A percentile compares a stretch with the other conserved stretches of the same genome.
These are phyloP conservation scores for Candoia aspera DNA, from an alignment of 2,113 vertebrate species.

Conservation along the genomic window DNA sequence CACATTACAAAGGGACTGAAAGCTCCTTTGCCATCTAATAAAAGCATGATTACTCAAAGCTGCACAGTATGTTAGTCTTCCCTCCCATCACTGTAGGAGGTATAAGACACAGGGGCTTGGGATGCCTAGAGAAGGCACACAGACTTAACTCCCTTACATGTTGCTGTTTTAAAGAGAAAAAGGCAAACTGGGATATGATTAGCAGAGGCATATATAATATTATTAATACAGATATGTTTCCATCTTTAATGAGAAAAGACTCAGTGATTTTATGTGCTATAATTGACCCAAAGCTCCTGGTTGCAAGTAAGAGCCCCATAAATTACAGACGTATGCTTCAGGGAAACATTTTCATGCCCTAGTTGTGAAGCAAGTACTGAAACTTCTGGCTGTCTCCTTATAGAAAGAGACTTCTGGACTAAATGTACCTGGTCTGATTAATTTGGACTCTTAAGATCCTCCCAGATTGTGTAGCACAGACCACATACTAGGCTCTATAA, in stretches of 20 bases:
- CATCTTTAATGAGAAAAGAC: neutral
- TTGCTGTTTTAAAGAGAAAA: neutral
- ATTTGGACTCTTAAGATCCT: neutral
- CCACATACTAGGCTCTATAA: neutral
- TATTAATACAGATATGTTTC: neutral
- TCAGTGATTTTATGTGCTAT: neutral
- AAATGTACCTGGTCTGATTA: neutral
- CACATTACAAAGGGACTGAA: neutral
- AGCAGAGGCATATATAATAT: neutral
- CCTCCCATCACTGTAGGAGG: neutral
- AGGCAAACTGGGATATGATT: neutral
- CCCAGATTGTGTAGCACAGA: neutral
- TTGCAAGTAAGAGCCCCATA: neutral
- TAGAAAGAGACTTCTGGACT: neutral
- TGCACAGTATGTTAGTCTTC: neutral
- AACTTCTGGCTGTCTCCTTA: neutral
- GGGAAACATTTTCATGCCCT: neutral
- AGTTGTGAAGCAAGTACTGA: neutral
- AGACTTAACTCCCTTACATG: neutral
- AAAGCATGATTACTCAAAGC: neutral
- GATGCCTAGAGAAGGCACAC: neutral
- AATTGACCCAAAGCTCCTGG: neutral
- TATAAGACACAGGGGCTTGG: neutral
- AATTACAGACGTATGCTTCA: neutral
- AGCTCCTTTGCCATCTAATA: neutral